Percentiles rank a stretch among this genome's conserved stretches.
Conservation (phyloP, 2,797 vertebrate species). For the Rallus crepitans region DNA sequence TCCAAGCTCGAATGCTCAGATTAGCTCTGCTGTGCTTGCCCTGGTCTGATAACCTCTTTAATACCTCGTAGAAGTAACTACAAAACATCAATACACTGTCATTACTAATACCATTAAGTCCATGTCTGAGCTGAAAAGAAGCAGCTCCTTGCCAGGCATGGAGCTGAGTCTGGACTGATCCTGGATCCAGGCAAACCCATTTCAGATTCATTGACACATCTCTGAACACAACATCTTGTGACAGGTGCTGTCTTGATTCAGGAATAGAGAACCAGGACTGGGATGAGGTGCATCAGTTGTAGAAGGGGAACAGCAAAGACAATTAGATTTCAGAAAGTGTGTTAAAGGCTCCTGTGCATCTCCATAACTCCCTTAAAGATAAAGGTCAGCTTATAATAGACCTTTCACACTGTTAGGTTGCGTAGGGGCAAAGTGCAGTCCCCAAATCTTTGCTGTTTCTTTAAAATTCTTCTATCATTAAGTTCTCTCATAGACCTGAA, state of each 20-base stretch:
- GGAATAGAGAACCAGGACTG: background rate
- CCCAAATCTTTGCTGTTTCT: background rate
- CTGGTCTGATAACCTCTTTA: background rate
- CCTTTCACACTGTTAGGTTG: background rate
- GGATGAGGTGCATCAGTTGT: accelerated
- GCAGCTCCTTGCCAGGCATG: background rate
- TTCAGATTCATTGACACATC: background rate
- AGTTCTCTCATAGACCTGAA: background rate
- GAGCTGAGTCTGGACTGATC: background rate
- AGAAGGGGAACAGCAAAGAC: background rate
- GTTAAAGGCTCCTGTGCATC: background rate
- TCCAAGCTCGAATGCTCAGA: background rate
- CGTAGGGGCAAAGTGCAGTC: background rate
- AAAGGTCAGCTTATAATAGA: background rate
- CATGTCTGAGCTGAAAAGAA: background rate
- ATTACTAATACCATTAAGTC: background rate
- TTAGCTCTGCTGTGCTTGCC: background rate
- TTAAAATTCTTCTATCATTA: background rate
- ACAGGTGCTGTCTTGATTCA: background rate
- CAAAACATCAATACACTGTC: background rate
- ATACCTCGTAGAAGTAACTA: background rate
- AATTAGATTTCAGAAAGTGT: background rate
- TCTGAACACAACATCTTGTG: background rate
- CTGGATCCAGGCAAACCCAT: background rate
- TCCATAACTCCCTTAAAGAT: background rate